Evolutionary conservation across 2,113 vertebrate genomes (phyloP), one percentile per base, ranked within the genome.

Genomic region (Sander lucioperca): DNA sequence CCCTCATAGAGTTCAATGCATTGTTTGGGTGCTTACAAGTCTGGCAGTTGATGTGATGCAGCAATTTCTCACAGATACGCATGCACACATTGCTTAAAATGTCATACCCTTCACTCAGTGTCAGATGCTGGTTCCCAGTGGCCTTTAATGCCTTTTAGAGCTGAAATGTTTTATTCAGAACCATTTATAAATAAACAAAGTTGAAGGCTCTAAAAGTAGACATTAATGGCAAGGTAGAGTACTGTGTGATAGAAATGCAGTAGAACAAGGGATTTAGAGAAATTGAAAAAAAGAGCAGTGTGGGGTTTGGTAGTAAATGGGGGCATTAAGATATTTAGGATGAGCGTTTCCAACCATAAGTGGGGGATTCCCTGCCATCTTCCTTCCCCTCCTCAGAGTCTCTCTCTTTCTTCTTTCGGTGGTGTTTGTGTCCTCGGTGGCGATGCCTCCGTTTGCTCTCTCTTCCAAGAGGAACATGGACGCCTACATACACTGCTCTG

Each of bases 401-500:
- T 89, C 90, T 96, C 62, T 98, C 97, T 91, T 94, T 97, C 89
- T 95, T 96, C 79, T 96, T 96, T 83, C 97, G 94, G 78, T 95
- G 94, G 92, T 98, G 97, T 70, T 89, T 96, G 89, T 99, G 98
- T 48, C 97, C 97, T 75, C 97, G 94, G 90, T 98, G 98, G 21
- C 94, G 96, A 45, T 98, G 98, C 47, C 96, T 94, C 3, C 97
- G 95, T 63, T 96, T 96, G 88, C 93, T 95, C 62, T 97, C 96
- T 79, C 96, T 96, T 81, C 97, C 96, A 64, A 98, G 94, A 0
- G 98, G 98, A 48, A 99, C 97, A 0, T 99, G 98, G 86, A 99
- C 97, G 18, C 97, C 98, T 70, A 99, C 96, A 39, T 98, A 99
- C 15, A 99, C 97, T 63, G 98, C 97, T 94, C 97, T 96, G 91